phyloP scores from a whole-genome alignment of 2,113 vertebrate genomes.

The Machaerirhynchus nigripectus region DNA sequence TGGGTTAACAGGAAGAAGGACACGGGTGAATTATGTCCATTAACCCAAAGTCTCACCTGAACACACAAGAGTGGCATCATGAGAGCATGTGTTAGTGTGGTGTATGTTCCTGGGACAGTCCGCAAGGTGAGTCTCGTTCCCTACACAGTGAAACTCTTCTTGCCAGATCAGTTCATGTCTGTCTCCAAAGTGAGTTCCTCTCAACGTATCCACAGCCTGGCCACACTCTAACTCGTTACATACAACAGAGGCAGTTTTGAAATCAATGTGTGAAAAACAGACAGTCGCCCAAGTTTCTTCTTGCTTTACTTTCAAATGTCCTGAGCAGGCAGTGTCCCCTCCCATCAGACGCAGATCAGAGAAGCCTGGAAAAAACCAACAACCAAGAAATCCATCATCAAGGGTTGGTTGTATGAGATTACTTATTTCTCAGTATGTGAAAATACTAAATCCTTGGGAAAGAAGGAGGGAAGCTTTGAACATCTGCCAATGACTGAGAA shows the following conservation, averaged over 20 bases:
- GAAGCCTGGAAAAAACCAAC: slow-evolving; percentile 28
- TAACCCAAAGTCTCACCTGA: slow-evolving; percentile 67
- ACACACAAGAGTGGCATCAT: slow-evolving; percentile 64
- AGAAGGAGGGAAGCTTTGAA: background rate
- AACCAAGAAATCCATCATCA: background rate
- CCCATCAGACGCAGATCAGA: slow-evolving; percentile 52
- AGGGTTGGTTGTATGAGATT: background rate
- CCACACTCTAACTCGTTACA: slow-evolving; percentile 74
- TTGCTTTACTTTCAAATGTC: slow-evolving; percentile 68
- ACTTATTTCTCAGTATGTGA: background rate
- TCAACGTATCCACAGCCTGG: slow-evolving; percentile 1
- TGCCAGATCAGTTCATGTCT: slow-evolving; percentile 58
- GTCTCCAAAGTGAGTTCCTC: slow-evolving; percentile 39
- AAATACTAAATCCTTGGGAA: background rate
- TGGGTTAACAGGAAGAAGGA: background rate
- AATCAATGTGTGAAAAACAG: slow-evolving; percentile 69
- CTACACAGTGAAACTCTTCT: slow-evolving; percentile 69
- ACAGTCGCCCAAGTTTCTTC: slow-evolving; percentile 51
- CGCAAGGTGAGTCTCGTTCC: slow-evolving; percentile 58
- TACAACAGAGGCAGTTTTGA: slow-evolving; percentile 66
- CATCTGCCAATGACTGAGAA: background rate
- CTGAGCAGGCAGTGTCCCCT: slow-evolving; percentile 67
- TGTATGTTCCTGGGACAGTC: slow-evolving; percentile 50
- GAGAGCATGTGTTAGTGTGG: background rate
- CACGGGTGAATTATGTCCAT: background rate